Evolutionary conservation across 2,797 vertebrate genomes (phyloP).

Genomic region (Propithecus deckenii): DNA sequence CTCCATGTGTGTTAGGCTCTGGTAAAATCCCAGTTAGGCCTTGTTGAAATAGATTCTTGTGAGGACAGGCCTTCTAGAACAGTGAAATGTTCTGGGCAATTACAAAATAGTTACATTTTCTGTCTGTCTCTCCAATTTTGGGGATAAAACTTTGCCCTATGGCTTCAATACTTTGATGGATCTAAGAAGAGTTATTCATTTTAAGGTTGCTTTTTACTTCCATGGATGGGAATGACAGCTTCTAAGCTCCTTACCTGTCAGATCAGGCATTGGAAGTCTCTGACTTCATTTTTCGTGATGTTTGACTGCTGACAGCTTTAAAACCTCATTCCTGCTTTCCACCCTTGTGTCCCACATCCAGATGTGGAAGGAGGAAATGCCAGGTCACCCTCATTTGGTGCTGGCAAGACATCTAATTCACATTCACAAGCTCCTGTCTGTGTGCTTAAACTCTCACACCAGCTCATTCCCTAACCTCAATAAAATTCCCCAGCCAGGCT

Average conservation of each 20-base stretch:
- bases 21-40: no score
- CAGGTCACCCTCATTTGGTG: background rate
- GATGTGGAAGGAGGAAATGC: background rate
- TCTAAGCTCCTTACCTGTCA: background rate
- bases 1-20: no score
- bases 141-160: no score
- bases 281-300: background rate
- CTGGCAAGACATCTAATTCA: background rate
- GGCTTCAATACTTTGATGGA: no score
- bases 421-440: background rate
- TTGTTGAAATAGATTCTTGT: no score
- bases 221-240: background rate
- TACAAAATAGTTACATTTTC: no score
- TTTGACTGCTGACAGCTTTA: background rate
- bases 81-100: no score
- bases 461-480: background rate
- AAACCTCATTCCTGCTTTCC: background rate
- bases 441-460: background rate
- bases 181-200: no score
- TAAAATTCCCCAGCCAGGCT: background rate
- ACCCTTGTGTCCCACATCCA: background rate
- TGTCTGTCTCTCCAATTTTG: no score
- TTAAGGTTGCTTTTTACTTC: no score
- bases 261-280: background rate
- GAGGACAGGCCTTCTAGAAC: no score